Conservation (phyloP, 2,113 vertebrate species). For the Campylorhamphus procurvoides region DNA sequence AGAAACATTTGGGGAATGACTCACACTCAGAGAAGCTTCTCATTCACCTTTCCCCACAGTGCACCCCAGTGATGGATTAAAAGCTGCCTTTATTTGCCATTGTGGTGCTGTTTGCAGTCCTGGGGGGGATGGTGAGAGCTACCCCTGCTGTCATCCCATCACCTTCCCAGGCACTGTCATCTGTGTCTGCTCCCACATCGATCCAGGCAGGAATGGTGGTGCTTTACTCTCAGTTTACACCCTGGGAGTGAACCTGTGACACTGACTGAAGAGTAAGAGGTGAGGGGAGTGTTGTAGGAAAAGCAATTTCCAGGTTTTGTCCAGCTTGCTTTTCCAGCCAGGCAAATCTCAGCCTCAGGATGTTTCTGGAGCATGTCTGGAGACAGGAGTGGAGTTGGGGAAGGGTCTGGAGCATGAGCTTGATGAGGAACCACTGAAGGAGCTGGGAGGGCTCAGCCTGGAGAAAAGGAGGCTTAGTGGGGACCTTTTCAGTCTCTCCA, state of each 20-base stretch:
- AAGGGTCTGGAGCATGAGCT: neutral
- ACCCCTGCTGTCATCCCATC: neutral
- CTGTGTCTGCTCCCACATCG: neutral
- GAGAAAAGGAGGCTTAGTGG: neutral
- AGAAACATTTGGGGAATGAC: neutral
- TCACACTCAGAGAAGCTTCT: neutral
- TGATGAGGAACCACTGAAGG: neutral
- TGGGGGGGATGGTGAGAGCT: accelerated
- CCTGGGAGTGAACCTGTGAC: neutral
- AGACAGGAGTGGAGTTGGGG: neutral
- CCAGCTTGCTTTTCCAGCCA: neutral
- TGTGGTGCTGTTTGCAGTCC: neutral
- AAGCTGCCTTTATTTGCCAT: neutral
- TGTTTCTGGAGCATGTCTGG: neutral
- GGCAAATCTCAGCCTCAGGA: neutral
- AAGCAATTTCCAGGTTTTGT: neutral
- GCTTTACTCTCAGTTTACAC: neutral
- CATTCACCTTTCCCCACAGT: neutral
- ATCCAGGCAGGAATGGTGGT: neutral
- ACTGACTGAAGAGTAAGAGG: neutral
- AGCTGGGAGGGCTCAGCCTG: neutral
- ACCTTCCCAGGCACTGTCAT: neutral
- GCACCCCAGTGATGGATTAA: neutral
- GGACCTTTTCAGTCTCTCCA: neutral
- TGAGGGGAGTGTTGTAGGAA: neutral